Base-by-base conservation (phyloP, 2,113 vertebrate species). In the Daphoenositta chrysoptera region DNA sequence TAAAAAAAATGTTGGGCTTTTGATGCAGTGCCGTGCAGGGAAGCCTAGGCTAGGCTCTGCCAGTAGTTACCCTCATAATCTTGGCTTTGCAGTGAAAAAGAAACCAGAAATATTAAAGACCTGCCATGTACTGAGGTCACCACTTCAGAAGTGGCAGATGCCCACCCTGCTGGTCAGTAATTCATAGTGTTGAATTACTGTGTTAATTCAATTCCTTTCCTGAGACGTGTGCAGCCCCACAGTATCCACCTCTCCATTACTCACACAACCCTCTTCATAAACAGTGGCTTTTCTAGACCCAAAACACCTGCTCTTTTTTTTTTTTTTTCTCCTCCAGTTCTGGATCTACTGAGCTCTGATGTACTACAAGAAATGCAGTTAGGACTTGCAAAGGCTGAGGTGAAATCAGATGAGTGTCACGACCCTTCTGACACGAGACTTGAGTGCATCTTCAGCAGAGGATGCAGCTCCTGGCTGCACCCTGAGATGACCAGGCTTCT, bases 141-240 rank as follows among this genome's bases (percentile, higher is more conserved):
- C 31, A 23, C 9, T 63, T 81, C 27, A 73, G 23, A 60, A 83
- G 8, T 21, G 35, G 7, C 13, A 75, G 27, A 73, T 6, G 8
- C 13, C 13, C 6, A 28, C 2, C 11, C 15, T 35, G 4, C 16
- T 1, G 1, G 3, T 40, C 13, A 22, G 11, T 53, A 73, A 57
- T 10, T 28, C 51, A 31, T 2, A 42, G 20, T n/a, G n/a, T n/a
- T n/a, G n/a, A n/a, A n/a, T n/a, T n/a, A n/a, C n/a, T n/a, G n/a
- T n/a, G n/a, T n/a, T n/a, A n/a, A n/a, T n/a, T n/a, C n/a, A n/a
- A n/a, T 89, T 73, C 13, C 21, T 39, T 83, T 42, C 26, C 7
- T 39, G 42, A 42, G 20, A 33, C 5, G 3, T 4, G 6, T 66
- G 26, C 16, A 44, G 47, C 3, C 6, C 13, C 7, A 42, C 7